Base-by-base conservation (phyloP, 2,888 invertebrate genomes). In the Serripes groenlandicus region DNA sequence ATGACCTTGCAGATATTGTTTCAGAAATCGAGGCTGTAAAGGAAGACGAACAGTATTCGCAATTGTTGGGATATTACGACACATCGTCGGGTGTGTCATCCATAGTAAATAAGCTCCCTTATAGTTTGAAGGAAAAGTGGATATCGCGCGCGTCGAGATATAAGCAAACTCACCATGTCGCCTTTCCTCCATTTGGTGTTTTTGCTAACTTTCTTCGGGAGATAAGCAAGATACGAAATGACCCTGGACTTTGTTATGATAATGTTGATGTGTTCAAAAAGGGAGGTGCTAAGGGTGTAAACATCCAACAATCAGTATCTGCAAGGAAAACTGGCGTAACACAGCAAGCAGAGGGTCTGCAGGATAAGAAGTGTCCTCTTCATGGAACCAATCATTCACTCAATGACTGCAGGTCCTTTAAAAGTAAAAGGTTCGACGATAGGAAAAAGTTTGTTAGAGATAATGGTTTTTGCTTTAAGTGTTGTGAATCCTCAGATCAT, bases 161-260 rank as follows among this genome's bases (percentile, higher is more conserved):
- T 34, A 81, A 85, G 60, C 58, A 64, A 42, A 1, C 18, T 11
- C 32, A 76, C 3, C n/a, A 74, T 28, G 72, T 68, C 26, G 9
- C 58, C 21, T 80, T 56, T 52, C 83, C 83, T 32, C 79, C 83
- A 26, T 80, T 83, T 68, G 23, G 54, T 21, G 28, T 79, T 26
- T 82, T 85, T 68, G 54, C 60, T 5, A 35, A 66, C 23, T 71
- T 77, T n/a, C 26, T 77, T 7, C n/a, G 64, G 11, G 71, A 71
- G 0, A 49, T 54, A 32, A 71, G 35, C 30, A 21, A 18, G 4
- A 54, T 77, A 4, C 60, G 34, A 28, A 71, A 77, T 71, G 81
- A 85, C 35, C 85, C 85, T 26, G 74, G 78, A 30, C 28, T 76
- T 4, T 26, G 7, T 32, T 77, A 32, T 71, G 76, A 76, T 18